These are phyloP conservation scores for Ormyrus nitidulus DNA, from an alignment of 2,888 invertebrate species.

Conservation along the genomic window DNA sequence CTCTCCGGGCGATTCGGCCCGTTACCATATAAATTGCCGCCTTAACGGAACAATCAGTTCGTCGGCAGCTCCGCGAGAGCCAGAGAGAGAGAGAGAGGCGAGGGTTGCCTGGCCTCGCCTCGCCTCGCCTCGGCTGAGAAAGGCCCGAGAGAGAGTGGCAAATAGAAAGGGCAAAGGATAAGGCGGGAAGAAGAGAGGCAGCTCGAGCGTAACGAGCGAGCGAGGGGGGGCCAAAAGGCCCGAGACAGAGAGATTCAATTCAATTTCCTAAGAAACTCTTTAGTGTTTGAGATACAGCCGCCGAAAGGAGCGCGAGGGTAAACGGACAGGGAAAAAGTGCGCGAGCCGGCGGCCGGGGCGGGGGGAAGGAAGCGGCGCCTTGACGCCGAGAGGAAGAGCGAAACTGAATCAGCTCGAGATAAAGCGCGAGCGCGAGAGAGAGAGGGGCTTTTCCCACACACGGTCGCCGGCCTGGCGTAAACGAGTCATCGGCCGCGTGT, in stretches of 20 bases:
- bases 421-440: constrained; percentile 13
- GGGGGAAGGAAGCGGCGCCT: constrained; percentile 1
- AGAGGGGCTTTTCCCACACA: background rate
- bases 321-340: constrained; percentile 58
- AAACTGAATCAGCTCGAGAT: constrained; percentile 54
- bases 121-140: too few species aligned
- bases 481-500: background rate
- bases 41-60: constrained; percentile 69
- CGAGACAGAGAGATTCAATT: constrained; percentile 66
- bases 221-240: background rate
- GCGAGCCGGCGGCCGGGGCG: constrained; percentile 22
- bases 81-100: background rate
- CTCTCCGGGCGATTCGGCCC: constrained; percentile 67
- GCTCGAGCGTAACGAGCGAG: constrained; percentile 18
- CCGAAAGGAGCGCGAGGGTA: constrained; percentile 64
- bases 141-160: constrained; percentile 3
- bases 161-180: background rate
- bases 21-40: constrained; percentile 74
- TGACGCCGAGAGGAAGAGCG: constrained; percentile 41
- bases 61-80: background rate
- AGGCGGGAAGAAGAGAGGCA: constrained; percentile 17
- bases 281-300: constrained; percentile 70
- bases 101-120: background rate
- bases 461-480: background rate
- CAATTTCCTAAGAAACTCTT: constrained; percentile 72